Conservation (phyloP, 1,140 invertebrate species). For the Sycophila sp. region DNA sequence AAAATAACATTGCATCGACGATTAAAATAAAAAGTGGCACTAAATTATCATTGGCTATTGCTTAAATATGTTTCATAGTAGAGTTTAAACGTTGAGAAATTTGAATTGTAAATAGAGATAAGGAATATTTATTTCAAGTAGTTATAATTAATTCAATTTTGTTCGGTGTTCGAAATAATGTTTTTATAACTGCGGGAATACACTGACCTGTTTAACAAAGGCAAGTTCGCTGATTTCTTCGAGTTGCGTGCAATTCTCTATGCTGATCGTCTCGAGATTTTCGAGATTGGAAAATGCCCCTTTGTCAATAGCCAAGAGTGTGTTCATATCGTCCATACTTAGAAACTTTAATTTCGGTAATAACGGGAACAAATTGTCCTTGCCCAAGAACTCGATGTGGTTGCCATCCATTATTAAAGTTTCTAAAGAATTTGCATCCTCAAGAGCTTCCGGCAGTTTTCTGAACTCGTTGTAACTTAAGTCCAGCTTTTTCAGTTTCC, state of each 20-base stretch:
- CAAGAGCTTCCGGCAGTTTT: conserved; percentile 70
- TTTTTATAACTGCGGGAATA: not conserved
- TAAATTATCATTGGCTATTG: too few species aligned
- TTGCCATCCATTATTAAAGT: conserved; percentile 76
- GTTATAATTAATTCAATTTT: not conserved
- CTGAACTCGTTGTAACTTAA: conserved; percentile 76
- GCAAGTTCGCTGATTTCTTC: conserved; percentile 67
- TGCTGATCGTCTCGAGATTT: conserved; percentile 65
- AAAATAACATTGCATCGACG: too few species aligned
- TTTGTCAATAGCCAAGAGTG: conserved; percentile 67
- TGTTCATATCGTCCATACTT: conserved; percentile 72
- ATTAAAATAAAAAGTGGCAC: too few species aligned
- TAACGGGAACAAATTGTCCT: conserved; percentile 68
- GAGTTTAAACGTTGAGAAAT: too few species aligned
- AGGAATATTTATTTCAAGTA: not conserved
- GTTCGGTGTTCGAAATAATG: not conserved
- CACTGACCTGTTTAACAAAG: conserved; percentile 51
- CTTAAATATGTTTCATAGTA: too few species aligned
- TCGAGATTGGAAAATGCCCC: conserved; percentile 67
- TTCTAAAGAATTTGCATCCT: conserved; percentile 69
- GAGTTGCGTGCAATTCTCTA: conserved; percentile 71
- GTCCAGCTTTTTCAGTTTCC: conserved; percentile 72
- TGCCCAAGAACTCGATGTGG: conserved; percentile 68
- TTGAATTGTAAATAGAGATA: not conserved
- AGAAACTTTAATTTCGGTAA: conserved; percentile 71